phyloP scores from a whole-genome alignment of 2,113 vertebrate genomes.

The Zonotrichia leucophrys region DNA sequence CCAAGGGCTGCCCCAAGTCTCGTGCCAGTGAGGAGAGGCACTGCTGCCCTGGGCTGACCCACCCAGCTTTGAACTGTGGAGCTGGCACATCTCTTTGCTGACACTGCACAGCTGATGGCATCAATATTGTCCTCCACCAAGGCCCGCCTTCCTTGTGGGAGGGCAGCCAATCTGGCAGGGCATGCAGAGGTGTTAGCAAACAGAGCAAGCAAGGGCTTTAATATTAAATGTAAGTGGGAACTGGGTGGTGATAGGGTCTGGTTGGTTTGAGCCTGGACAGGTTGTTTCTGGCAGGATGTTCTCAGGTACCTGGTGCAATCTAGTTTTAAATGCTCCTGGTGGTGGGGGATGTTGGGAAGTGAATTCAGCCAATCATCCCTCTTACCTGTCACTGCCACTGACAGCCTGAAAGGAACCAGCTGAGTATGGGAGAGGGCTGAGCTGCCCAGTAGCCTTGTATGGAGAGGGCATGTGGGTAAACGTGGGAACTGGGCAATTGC shows the following conservation, averaged over 20 bases:
- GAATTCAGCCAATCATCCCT: not conserved
- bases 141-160: not conserved
- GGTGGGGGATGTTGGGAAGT: not conserved
- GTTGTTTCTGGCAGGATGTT: not conserved
- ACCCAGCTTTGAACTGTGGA: not conserved
- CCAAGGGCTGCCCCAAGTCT: not conserved
- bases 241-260: not conserved
- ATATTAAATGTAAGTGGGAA: not conserved
- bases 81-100: not conserved
- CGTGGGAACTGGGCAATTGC: not conserved
- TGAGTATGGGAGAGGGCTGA: not conserved
- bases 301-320: not conserved
- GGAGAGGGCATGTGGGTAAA: rapidly evolving
- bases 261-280: not conserved
- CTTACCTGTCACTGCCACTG: not conserved
- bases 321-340: not conserved
- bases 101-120: not conserved
- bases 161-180: not conserved
- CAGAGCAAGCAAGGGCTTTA: not conserved
- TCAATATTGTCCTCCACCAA: not conserved
- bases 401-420: not conserved
- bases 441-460: not conserved
- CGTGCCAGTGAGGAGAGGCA: not conserved
- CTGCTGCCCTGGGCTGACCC: not conserved
- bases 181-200: not conserved